phyloP scores from a whole-genome alignment of 2,113 vertebrate species.

The Solenodon paradoxus region DNA sequence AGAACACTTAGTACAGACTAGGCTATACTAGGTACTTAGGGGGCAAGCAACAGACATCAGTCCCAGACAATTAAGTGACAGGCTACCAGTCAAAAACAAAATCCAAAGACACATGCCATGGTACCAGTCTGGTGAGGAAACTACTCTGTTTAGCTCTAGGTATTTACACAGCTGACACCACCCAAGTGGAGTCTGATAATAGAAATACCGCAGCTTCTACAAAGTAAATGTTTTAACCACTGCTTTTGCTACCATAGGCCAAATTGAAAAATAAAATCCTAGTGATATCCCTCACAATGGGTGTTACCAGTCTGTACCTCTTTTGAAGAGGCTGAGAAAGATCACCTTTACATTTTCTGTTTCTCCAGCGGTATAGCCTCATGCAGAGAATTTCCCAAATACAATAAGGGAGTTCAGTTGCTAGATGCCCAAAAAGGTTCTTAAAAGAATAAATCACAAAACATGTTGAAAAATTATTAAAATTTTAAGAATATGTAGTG shows the following conservation, averaged over 20 bases:
- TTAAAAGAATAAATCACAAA: constrained; percentile 26
- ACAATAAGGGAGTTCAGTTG: not conserved
- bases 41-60: not conserved
- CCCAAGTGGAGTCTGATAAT: not conserved
- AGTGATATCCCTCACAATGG: constrained; percentile 2
- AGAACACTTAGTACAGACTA: not conserved
- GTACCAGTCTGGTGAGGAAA: not conserved
- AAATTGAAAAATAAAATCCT: not conserved
- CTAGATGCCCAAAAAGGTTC: not conserved
- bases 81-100: not conserved
- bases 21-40: not conserved
- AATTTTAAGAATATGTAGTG: not conserved
- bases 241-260: not conserved
- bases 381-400: not conserved
- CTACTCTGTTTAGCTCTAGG: not conserved
- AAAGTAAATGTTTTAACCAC: not conserved
- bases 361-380: not conserved
- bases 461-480: constrained; percentile 2
- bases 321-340: not conserved
- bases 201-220: not conserved
- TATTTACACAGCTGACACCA: not conserved
- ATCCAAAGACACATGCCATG: not conserved
- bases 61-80: not conserved
- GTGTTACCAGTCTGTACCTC: not conserved
- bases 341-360: not conserved